Conservation (phyloP, 2,797 vertebrate genomes). For the Aphelocoma californica region DNA sequence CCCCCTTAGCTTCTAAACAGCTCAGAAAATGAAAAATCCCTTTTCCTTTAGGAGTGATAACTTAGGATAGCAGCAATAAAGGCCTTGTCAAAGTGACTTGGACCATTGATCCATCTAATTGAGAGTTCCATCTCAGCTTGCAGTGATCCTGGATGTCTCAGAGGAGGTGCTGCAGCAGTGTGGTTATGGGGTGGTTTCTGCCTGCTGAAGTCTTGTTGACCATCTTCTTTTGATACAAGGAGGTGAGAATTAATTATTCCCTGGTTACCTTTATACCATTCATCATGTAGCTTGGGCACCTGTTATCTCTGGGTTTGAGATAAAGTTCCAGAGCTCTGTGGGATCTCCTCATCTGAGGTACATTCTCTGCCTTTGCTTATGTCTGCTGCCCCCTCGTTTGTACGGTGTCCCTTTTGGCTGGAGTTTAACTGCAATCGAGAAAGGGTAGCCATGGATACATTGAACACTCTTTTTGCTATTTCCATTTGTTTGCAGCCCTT, state of each 20-base stretch:
- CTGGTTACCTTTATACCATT: background rate
- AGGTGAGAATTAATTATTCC: background rate
- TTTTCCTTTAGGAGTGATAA: background rate
- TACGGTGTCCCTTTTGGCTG: background rate
- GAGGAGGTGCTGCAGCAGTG: background rate
- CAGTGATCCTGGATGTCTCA: background rate
- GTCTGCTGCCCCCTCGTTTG: background rate
- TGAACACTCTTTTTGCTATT: background rate
- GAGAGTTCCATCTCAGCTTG: background rate
- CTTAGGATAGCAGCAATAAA: background rate
- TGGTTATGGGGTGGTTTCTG: background rate
- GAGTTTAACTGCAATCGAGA: background rate
- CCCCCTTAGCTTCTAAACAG: background rate
- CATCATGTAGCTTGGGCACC: background rate
- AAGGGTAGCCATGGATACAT: background rate
- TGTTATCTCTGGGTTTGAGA: background rate
- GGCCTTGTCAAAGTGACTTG: background rate
- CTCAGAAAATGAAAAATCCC: background rate
- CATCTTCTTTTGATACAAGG: too few relatives aligned
- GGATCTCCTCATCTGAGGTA: background rate
- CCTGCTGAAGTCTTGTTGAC: background rate
- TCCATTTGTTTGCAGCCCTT: background rate
- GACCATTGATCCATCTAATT: background rate
- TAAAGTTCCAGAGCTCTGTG: background rate
- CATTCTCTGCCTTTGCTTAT: background rate